Evolutionary conservation across 2,888 invertebrate species (phyloP).

Genomic region (Gibbula magus): DNA sequence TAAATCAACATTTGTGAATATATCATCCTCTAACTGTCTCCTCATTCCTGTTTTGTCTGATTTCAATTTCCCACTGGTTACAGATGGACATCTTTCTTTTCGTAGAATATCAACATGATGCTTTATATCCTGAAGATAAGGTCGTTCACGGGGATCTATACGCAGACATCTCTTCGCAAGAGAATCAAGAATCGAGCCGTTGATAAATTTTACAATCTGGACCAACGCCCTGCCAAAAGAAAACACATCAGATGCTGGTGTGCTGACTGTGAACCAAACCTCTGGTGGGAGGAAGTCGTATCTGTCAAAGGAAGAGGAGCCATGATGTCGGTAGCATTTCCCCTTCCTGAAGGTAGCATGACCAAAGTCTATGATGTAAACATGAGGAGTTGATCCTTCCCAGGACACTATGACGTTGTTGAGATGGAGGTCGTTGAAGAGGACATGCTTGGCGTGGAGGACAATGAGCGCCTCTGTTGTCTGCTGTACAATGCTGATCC

Average conservation of each 20-base stretch:
- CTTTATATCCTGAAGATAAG: not conserved
- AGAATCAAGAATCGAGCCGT: not conserved
- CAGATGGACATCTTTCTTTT: not conserved
- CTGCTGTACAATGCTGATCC: not conserved
- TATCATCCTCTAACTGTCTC: not conserved
- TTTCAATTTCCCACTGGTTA: not conserved
- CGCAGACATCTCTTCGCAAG: not conserved
- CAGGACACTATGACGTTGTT: conserved; percentile 5
- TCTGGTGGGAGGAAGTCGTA: not conserved
- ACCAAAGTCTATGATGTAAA: conserved; percentile 6
- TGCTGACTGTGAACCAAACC: not conserved
- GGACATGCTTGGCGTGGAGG: not conserved
- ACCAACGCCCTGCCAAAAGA: not conserved
- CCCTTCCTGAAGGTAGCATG: not conserved
- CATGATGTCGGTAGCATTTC: not conserved
- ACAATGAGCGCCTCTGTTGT: not conserved
- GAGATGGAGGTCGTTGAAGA: not conserved
- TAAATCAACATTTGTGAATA: not conserved
- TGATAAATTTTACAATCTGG: not conserved
- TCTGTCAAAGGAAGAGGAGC: not conserved
- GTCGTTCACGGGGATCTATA: not conserved
- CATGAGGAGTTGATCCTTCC: not conserved
- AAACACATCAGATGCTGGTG: not conserved
- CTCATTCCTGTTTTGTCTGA: not conserved
- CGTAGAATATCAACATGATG: not conserved